Base-by-base conservation (phyloP, 2,113 vertebrate species). In the Corvus cornix region DNA sequence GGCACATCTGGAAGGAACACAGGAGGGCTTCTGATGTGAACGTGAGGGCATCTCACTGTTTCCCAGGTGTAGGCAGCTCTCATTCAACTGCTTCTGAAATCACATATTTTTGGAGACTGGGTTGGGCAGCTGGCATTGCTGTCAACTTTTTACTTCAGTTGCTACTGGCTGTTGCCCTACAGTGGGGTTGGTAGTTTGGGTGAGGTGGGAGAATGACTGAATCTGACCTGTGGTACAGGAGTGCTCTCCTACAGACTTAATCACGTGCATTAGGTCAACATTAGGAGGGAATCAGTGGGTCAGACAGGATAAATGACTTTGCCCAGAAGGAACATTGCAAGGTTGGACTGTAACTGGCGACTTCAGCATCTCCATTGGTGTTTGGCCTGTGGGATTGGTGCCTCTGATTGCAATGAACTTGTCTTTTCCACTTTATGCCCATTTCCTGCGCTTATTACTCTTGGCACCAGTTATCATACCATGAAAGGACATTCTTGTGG, bases 361-460 rank as follows among this genome's bases (percentile, higher is more conserved):
- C 52, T 81, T 72, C 87, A 83, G n/a, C 27, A 15, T n/a, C 59
- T 55, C 67, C 21, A 8, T 0, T 1, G 1, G 5, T 53, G 72
- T 51, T 77, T 1, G 2, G 31, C 44, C 72, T 70, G 43, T 41
- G 67, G 64, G 53, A 46, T 53, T 62, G 44, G 76, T 58, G 66
- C 49, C 66, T 66, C 53, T 68, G 18, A 19, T 51, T 76, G 48
- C 51, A 92, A 13, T 1, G 2, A 86, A 49, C 56, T 63, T 69
- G 30, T 49, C 51, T 66, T 82, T 91, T 82, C 44, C 37, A 91
- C 58, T 85, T 87, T 23, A 56, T 94, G 80, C 37, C 69, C 66
- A 6, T 77, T 96, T 96, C 69, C 84, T 79, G 44, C 67, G 73
- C 58, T 69, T 95, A 41, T 77, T 93, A 46, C 75, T 93, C 81